phyloP scores from a whole-genome alignment of 2,888 invertebrate species.

The Drosophila dives region DNA sequence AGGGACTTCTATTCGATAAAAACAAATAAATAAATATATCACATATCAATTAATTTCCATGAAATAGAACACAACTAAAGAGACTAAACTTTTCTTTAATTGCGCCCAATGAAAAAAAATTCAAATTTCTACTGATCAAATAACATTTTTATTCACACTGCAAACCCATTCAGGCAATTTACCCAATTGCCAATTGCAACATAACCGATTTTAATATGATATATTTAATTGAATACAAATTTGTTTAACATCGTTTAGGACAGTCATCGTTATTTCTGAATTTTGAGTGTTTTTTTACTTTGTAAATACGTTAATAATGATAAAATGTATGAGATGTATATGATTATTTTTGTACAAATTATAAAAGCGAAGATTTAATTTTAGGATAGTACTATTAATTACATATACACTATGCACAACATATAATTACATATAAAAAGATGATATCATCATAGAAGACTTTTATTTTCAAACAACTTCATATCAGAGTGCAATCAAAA shows the following conservation, averaged over 20 bases:
- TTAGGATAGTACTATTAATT: no score
- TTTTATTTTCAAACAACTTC: slow-evolving; percentile 76
- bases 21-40: background rate
- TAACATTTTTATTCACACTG: no score
- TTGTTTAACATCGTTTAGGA: background rate
- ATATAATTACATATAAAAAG: background rate
- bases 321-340: no score
- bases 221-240: slow-evolving; percentile 4
- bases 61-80: no score
- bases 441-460: slow-evolving; percentile 44
- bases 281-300: background rate
- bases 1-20: background rate
- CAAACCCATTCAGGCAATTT: no score
- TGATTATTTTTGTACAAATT: no score
- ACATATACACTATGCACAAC: background rate
- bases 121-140: no score
- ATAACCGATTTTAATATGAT: background rate
- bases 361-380: no score
- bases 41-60: background rate
- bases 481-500: no score
- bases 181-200: no score
- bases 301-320: background rate
- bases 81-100: no score
- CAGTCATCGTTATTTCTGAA: slow-evolving; percentile 29
- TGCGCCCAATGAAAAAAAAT: no score